phyloP scores from a whole-genome alignment of 2,113 vertebrate genomes.

The Phocoena sinus region DNA sequence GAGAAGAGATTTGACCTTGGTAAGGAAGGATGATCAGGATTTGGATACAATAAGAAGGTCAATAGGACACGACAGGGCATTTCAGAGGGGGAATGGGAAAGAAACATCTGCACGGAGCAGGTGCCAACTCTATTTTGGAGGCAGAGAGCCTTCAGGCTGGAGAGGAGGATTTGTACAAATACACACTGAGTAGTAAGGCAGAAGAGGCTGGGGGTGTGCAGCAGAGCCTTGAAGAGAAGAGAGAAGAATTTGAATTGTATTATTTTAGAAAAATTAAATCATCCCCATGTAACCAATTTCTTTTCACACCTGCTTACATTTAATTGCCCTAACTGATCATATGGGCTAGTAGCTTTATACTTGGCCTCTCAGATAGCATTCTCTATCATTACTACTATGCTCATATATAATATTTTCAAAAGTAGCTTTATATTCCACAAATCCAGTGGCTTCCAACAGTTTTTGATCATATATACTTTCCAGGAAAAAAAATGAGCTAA shows the following conservation, averaged over 20 bases:
- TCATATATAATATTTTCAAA: background rate
- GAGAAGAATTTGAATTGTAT: background rate
- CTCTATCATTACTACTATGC: background rate
- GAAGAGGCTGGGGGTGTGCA: background rate
- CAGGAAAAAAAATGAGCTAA: background rate
- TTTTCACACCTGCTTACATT: background rate
- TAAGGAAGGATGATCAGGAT: background rate
- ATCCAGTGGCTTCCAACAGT: background rate
- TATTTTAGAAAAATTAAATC: background rate
- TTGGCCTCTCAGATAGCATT: background rate
- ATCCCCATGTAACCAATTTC: background rate
- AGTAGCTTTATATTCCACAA: background rate
- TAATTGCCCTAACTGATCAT: background rate
- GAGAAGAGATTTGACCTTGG: conserved; percentile 47
- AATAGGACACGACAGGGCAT: background rate
- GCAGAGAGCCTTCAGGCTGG: background rate
- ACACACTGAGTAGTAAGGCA: background rate
- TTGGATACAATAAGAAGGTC: background rate
- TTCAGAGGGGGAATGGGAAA: background rate
- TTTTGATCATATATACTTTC: background rate
- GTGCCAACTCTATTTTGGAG: background rate
- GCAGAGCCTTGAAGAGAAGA: background rate
- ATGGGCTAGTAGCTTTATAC: background rate
- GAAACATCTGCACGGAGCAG: fast-evolving
- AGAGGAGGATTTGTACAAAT: background rate